These are phyloP conservation scores for Amphiduros pacificus DNA, from an alignment of 2,888 invertebrate genomes.

Conservation along the genomic window DNA sequence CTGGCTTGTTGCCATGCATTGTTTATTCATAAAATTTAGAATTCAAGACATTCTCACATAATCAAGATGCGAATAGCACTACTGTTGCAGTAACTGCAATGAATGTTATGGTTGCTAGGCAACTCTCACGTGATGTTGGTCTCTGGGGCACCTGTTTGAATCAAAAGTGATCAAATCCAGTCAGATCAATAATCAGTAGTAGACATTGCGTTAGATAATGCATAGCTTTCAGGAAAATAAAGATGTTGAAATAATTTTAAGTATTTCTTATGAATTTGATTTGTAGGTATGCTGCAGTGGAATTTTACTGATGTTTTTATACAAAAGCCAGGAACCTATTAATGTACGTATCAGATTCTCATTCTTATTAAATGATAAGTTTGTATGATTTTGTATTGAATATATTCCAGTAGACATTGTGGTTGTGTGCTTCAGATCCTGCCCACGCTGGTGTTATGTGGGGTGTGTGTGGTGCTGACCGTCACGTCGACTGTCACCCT, in stretches of 20 bases:
- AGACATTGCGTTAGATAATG: background rate
- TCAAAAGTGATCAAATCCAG: too few species aligned
- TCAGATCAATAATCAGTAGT: background rate
- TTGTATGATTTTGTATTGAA: background rate
- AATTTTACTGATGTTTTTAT: background rate
- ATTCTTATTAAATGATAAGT: background rate
- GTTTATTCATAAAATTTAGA: too few species aligned
- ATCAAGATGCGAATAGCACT: too few species aligned
- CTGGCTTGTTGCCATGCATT: too few species aligned
- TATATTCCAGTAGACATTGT: background rate
- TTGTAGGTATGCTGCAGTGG: background rate
- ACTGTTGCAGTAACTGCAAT: too few species aligned
- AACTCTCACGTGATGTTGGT: too few species aligned
- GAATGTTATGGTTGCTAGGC: too few species aligned
- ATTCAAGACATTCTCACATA: too few species aligned
- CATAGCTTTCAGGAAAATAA: background rate
- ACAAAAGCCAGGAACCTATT: constrained; percentile 1
- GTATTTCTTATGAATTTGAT: background rate
- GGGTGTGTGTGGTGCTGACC: constrained; percentile 5
- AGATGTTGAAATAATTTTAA: too few species aligned
- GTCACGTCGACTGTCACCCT: constrained; percentile 1
- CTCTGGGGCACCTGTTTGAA: too few species aligned
- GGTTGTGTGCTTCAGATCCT: constrained; percentile 2
- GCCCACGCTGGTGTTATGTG: constrained; percentile 10
- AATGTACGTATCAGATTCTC: background rate